These are phyloP conservation scores for Leucophenga varia DNA, from an alignment of 1,140 invertebrate species.

Conservation along the genomic window DNA sequence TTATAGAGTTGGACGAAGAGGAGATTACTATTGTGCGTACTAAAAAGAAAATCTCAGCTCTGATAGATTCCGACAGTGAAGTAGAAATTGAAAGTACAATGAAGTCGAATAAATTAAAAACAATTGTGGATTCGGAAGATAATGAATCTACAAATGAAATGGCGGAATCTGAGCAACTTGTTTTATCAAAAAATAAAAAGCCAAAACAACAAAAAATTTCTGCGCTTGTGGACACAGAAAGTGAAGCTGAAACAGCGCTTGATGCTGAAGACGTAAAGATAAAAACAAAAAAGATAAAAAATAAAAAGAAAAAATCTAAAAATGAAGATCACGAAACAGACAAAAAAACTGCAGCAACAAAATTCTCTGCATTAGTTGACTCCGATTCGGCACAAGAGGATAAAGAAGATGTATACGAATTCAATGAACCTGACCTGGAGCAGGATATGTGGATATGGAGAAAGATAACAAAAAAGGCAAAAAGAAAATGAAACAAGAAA, in stretches of 20 bases:
- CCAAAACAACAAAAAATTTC: constrained; percentile 3
- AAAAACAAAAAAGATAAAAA: constrained; percentile 17
- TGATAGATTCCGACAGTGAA: neutral
- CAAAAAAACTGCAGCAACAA: constrained; percentile 9
- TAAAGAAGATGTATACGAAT: too few species aligned
- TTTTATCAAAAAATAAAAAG: neutral
- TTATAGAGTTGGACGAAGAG: neutral
- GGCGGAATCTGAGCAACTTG: neutral
- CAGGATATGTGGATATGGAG: constrained; percentile 1
- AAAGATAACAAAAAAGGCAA: constrained; percentile 6
- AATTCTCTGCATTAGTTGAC: constrained; percentile 24
- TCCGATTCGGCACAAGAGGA: constrained; percentile 28
- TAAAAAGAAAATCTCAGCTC: neutral
- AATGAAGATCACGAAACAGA: neutral
- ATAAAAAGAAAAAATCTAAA: constrained; percentile 15
- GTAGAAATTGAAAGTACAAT: neutral
- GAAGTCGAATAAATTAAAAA: constrained; percentile 21
- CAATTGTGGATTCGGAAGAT: constrained; percentile 31
- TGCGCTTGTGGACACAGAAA: neutral
- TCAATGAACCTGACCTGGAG: constrained; percentile 8
- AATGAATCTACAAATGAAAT: constrained; percentile 6
- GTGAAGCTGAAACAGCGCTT: neutral
- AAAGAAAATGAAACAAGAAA: constrained; percentile 26
- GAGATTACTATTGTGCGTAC: neutral
- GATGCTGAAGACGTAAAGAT: neutral